Conservation (phyloP, 2,888 invertebrate species). For the Antitype chi region DNA sequence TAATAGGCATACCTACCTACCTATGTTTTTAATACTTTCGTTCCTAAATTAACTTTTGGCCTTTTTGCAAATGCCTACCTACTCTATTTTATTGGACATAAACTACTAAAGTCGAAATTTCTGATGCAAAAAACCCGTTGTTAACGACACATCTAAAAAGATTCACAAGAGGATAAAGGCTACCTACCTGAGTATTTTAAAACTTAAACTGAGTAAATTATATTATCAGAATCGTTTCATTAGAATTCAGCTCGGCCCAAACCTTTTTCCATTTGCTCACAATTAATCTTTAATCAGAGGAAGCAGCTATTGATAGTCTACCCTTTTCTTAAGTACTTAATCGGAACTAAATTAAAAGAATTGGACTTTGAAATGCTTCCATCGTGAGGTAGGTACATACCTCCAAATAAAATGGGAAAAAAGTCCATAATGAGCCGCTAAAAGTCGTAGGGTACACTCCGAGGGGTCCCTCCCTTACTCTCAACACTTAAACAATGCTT, state of each 20-base stretch:
- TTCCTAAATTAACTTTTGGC: not conserved
- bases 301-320: slow-evolving; percentile 54
- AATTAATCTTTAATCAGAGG: slow-evolving; percentile 63
- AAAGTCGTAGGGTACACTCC: slow-evolving; percentile 78
- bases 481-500: slow-evolving; percentile 88
- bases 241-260: slow-evolving; percentile 48
- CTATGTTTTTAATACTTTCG: not conserved
- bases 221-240: slow-evolving; percentile 60
- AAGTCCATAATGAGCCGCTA: slow-evolving; percentile 86
- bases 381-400: slow-evolving; percentile 72
- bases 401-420: slow-evolving; percentile 81
- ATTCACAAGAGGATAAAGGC: slow-evolving; percentile 38
- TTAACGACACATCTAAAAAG: slow-evolving; percentile 40
- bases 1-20: too few species aligned
- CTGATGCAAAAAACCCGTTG: slow-evolving; percentile 38
- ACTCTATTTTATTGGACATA: slow-evolving; percentile 12
- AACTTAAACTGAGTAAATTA: slow-evolving; percentile 57
- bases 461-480: slow-evolving; percentile 81
- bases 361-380: slow-evolving; percentile 74
- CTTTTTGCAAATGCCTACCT: slow-evolving; percentile 5
- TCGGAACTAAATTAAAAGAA: slow-evolving; percentile 70
- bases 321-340: slow-evolving; percentile 65
- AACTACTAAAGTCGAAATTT: slow-evolving; percentile 16
- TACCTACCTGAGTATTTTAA: slow-evolving; percentile 59
- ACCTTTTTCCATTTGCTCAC: slow-evolving; percentile 64